phyloP scores from a whole-genome alignment of 2,113 vertebrate species.

The Ciconia stormi region DNA sequence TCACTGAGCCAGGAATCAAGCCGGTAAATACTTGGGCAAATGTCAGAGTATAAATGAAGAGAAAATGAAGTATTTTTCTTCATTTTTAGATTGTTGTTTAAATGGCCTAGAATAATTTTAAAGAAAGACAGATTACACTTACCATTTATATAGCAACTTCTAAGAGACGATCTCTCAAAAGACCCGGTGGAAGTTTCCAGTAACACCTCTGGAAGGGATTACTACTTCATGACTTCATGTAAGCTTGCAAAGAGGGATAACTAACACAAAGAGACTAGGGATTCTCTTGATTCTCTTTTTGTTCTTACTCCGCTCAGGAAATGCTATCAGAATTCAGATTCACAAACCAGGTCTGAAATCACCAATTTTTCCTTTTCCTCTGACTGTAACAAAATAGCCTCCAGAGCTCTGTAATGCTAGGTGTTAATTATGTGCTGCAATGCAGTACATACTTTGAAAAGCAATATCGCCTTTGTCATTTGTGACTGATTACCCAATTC shows the following conservation, averaged over 20 bases:
- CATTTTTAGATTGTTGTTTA: background rate
- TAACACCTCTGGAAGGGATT: background rate
- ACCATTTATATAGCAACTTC: background rate
- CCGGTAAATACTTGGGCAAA: background rate
- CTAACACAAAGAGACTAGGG: background rate
- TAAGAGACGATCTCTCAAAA: background rate
- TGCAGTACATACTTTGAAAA: conserved; percentile 30
- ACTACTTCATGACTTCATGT: background rate
- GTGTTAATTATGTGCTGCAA: conserved; percentile 52
- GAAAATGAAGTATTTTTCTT: background rate
- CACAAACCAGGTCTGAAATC: background rate
- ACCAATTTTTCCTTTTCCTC: background rate
- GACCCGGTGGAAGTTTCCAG: background rate
- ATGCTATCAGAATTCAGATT: background rate
- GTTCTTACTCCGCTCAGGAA: background rate
- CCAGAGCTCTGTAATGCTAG: background rate
- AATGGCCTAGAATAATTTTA: background rate
- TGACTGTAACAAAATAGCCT: conserved; percentile 20
- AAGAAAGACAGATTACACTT: background rate
- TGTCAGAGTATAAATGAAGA: background rate
- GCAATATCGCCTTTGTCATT: conserved; percentile 36
- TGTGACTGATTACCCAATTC: conserved; percentile 55
- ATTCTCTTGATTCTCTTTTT: background rate
- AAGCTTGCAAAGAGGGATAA: background rate
- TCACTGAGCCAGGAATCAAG: background rate